A percentile compares a stretch with the other conserved stretches of the same genome.
These are phyloP conservation scores for Taxidea taxus DNA, from an alignment of 2,113 vertebrate species.

Conservation along the genomic window DNA sequence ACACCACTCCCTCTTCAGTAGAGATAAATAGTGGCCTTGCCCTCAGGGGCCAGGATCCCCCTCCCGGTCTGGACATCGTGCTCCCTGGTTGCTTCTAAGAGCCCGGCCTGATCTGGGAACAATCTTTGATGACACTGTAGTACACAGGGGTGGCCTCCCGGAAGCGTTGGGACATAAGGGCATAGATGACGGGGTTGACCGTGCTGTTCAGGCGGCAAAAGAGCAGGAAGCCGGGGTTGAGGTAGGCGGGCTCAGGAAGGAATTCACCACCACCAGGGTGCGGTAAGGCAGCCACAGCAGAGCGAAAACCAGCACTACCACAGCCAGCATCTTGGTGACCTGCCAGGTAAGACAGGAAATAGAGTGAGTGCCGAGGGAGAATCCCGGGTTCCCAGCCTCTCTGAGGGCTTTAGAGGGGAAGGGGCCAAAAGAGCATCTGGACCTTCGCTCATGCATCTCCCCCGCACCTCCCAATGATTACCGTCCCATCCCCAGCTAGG, in stretches of 20 bases:
- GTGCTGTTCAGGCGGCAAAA: slow-evolving; percentile 91
- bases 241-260: slow-evolving; percentile 87
- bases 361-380: neutral
- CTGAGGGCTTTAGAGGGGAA: neutral
- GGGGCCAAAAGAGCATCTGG: neutral
- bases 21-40: neutral
- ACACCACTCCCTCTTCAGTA: neutral
- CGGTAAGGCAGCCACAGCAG: slow-evolving; percentile 91
- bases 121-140: slow-evolving; percentile 83
- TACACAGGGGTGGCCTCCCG: slow-evolving; percentile 80
- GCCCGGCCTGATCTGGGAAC: slow-evolving; percentile 79
- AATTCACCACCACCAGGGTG: slow-evolving; percentile 90
- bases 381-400: no score
- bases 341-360: slow-evolving; percentile 42
- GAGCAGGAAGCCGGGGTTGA: slow-evolving; percentile 89
- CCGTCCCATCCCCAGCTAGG: neutral
- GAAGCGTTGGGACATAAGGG: slow-evolving; percentile 92
- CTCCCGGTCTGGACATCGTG: slow-evolving; percentile 47
- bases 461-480: neutral
- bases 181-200: slow-evolving; percentile 90
- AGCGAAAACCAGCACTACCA: slow-evolving; percentile 89
- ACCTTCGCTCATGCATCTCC: no score
- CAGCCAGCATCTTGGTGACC: slow-evolving; percentile 92
- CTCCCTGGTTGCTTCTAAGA: slow-evolving; percentile 3
- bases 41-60: neutral